Base-by-base conservation (phyloP, 2,113 vertebrate species). In the Microcebus lehilahytsara region DNA sequence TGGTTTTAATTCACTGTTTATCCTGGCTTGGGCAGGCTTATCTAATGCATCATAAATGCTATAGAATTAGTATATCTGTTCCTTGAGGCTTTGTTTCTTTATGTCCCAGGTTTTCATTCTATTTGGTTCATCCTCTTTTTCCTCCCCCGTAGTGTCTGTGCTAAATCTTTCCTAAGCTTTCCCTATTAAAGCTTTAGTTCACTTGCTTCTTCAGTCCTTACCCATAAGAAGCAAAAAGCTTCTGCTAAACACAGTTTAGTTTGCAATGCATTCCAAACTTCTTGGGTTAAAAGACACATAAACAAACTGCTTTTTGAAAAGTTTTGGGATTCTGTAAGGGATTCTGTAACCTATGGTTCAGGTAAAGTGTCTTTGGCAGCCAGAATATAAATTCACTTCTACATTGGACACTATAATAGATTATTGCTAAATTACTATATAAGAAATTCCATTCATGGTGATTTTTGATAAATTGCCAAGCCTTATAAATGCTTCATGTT, bases 401-500 rank as follows among this genome's bases (percentile, higher is more conserved):
- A 75, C 37, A 58, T 83, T 42, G 66, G 79, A 56, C 2, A 71
- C 67, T 80, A 25, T 77, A 67, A 67, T 91, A 93, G 72, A 85
- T 84, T 93, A 97, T 95, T 92, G 62, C 56, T 89, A 25, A 91
- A 94, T 27, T n/a, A 32, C 74, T 77, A 9, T 64, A 86, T 80
- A 8, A 79, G n/a, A 42, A 89, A 75, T 94, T 95, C 30, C 51
- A 85, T 93, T 75, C 91, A 83, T 75, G 25, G 23, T 62, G 72
- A 93, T 78, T 96, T 93, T 93, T 96, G 77, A 95, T 40, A 96
- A 95, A 88, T 37, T 97, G 3, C 27, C 51, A 69, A 79, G 71
- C 25, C 46, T 95, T 81, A 34, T 46, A 91, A 92, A 51, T 94
- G 75, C 11, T 91, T 85, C 32, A 32, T 64, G 16, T 80, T 80